Percentiles rank a stretch among this genome's conserved stretches.
Conservation (phyloP, 1,140 invertebrate genomes). For the Bombus terrestris region DNA sequence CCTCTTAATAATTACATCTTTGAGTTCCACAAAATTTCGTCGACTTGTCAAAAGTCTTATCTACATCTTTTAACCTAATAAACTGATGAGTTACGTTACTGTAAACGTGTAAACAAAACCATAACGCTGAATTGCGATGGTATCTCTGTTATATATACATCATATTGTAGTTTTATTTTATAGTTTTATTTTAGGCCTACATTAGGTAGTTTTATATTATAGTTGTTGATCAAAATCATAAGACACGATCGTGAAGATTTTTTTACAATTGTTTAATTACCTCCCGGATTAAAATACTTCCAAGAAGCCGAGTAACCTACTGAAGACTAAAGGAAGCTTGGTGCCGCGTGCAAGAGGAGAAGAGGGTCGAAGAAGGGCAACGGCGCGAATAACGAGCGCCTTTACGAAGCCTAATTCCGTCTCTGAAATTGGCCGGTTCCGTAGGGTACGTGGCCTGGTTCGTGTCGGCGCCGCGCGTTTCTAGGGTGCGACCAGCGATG, state of each 20-base stretch:
- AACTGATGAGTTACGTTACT: too few relatives aligned
- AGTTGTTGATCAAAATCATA: not conserved
- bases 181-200: too few relatives aligned
- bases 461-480: not conserved
- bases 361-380: constrained; percentile 2
- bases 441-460: not conserved
- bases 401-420: constrained; percentile 8
- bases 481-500: constrained; percentile 10
- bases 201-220: too few relatives aligned
- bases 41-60: too few relatives aligned
- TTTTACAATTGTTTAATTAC: not conserved
- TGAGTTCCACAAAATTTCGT: too few relatives aligned
- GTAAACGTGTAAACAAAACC: too few relatives aligned
- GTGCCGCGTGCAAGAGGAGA: not conserved
- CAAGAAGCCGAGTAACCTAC: constrained; percentile 13
- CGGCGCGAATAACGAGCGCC: not conserved
- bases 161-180: too few relatives aligned
- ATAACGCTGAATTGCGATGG: too few relatives aligned
- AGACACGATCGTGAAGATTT: not conserved
- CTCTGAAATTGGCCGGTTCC: not conserved
- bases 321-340: not conserved
- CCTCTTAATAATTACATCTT: too few relatives aligned
- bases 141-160: too few relatives aligned
- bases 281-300: not conserved
- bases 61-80: too few relatives aligned